Base-by-base conservation (phyloP, 2,797 vertebrate species). In the Psittacula echo region DNA sequence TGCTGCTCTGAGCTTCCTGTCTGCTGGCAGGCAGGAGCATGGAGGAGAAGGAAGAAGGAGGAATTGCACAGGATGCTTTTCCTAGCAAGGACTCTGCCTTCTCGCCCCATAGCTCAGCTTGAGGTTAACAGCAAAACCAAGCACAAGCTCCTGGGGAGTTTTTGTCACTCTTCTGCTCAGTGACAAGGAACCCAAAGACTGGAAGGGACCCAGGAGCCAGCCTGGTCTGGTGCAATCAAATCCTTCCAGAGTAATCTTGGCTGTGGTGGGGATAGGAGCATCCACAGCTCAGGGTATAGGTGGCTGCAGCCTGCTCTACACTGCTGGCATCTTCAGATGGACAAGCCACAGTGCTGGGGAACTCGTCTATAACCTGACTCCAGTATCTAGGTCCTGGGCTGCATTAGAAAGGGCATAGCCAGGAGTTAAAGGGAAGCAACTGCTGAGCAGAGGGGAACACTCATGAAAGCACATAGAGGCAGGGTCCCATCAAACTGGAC, bases 401-500 rank as follows among this genome's bases (percentile, higher is more conserved):
- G 32, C 11, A 0, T 4, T 3, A 47, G 60, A 47, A 56, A 27
- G 14, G 29, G 15, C n/a, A 45, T 9, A 60, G 29, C n/a, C 39
- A 20, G 64, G 34, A 61, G 29, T 23, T 27, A 61, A 61, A 53
- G 16, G 45, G 34, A 48, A 10, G n/a, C 54, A 16, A 20, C 3
- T 11, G 44, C 54, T 17, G 70, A 16, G 11, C 15, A 9, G 65
- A 10, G 32, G 19, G 13, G n/a, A 47, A 5, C 30, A 0, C 4
- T 39, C 32, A 0, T 42, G 21, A 51, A 45, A 2, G 41, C 45
- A 4, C 13, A 2, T 1, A 16, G 3, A 48, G 77, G 2, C 21
- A 6, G 9, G 10, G n/a, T 21, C 45, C 39, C 47, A 11, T 23
- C 37, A 23, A 16, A 22, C 32, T 44, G 29, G 60, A 5, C 26